A percentile compares a stretch with the other conserved stretches of the same genome.
Conservation (phyloP, 2,888 invertebrate species). For the Phortica okadai region DNA sequence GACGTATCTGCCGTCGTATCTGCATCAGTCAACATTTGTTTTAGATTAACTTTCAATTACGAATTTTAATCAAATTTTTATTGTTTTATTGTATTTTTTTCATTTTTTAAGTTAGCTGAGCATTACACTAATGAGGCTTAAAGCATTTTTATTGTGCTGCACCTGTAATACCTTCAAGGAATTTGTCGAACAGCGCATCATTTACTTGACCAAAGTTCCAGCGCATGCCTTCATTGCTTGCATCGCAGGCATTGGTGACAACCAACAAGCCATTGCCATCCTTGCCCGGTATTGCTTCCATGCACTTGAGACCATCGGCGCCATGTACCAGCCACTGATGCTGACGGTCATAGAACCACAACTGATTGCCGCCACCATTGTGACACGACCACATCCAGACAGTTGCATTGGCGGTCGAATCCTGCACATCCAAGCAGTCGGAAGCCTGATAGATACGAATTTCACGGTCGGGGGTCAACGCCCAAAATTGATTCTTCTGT, state of each 20-base stretch:
- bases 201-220: constrained; percentile 74
- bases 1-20: too few species aligned
- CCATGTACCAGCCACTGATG: constrained; percentile 66
- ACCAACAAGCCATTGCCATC: constrained; percentile 78
- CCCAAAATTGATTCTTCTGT: constrained; percentile 64
- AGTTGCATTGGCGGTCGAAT: constrained; percentile 82
- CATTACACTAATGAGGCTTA: constrained; percentile 79
- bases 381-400: constrained; percentile 90
- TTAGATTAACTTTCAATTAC: too few species aligned
- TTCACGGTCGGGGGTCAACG: constrained; percentile 65
- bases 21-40: too few species aligned
- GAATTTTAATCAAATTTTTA: too few species aligned
- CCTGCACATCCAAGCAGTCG: constrained; percentile 91
- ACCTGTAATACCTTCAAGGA: constrained; percentile 40
- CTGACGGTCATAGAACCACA: constrained; percentile 86
- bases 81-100: too few species aligned
- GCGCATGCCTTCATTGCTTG: constrained; percentile 67
- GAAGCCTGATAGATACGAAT: constrained; percentile 78
- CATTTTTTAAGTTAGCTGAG: too few species aligned
- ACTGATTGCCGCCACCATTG: constrained; percentile 92
- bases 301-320: constrained; percentile 82
- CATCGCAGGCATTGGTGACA: constrained; percentile 84
- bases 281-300: constrained; percentile 82
- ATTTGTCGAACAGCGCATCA: constrained; percentile 67
- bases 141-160: constrained; percentile 80